Conservation (phyloP, 2,113 vertebrate species). For the Pygathrix nemaeus region DNA sequence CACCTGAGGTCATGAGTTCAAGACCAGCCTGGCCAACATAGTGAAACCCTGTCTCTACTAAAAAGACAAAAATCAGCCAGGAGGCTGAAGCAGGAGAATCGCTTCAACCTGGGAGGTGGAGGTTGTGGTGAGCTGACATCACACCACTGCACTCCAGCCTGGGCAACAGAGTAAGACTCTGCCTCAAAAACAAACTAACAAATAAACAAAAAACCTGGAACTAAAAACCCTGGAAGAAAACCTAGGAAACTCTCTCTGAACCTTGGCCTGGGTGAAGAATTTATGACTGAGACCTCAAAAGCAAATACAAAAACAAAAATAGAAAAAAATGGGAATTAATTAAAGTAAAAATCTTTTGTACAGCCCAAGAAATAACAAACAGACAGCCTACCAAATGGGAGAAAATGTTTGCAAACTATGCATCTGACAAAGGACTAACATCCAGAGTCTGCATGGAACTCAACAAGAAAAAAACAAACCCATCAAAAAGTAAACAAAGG, state of each 20-base stretch:
- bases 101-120: no score
- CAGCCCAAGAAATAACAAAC: not conserved
- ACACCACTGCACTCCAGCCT: no score
- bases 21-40: no score
- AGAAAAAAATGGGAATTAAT: not conserved
- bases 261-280: not conserved
- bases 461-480: not conserved
- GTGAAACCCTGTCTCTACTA: no score
- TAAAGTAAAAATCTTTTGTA: not conserved
- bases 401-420: not conserved
- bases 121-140: no score
- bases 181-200: no score
- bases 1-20: no score
- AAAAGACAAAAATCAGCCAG: no score
- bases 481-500: not conserved
- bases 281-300: not conserved
- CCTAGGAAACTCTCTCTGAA: not conserved
- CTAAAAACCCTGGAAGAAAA: not conserved
- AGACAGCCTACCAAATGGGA: not conserved
- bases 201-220: no score
- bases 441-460: not conserved
- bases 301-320: not conserved
- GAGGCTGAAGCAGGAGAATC: no score
- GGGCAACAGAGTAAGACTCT: no score
- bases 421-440: not conserved